phyloP scores from a whole-genome alignment of 2,888 invertebrate genomes.

The Elaeidobius kamerunicus region DNA sequence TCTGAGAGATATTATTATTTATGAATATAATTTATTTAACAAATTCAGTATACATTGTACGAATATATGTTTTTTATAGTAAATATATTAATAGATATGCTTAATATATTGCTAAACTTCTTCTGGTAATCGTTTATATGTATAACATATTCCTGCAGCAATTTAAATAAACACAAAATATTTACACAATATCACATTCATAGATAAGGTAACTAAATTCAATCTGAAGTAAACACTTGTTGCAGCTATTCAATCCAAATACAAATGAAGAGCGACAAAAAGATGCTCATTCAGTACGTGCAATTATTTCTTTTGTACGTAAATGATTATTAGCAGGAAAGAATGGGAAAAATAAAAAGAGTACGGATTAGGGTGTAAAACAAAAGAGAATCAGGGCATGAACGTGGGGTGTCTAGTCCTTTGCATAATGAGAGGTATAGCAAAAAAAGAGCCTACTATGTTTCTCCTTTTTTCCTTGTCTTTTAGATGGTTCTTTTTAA shows the following conservation, averaged over 20 bases:
- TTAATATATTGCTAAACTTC: too few species aligned
- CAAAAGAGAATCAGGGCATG: constrained; percentile 26
- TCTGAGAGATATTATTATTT: too few species aligned
- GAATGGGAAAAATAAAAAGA: constrained; percentile 17
- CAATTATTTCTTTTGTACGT: constrained; percentile 16
- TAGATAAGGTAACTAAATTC: too few species aligned
- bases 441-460: constrained; percentile 21
- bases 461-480: background rate
- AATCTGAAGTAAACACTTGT: background rate
- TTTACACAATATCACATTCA: too few species aligned
- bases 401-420: constrained; percentile 22
- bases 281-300: background rate
- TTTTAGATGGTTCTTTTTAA: background rate
- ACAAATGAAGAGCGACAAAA: background rate
- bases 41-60: too few species aligned
- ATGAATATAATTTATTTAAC: too few species aligned
- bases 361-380: constrained; percentile 25
- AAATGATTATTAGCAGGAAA: constrained; percentile 23
- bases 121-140: too few species aligned
- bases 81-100: too few species aligned
- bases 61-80: too few species aligned
- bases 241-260: background rate
- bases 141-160: too few species aligned
- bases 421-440: constrained; percentile 25
- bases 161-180: too few species aligned